These are phyloP conservation scores for Drosophila ochracea DNA, from an alignment of 2,888 invertebrate genomes.

Conservation along the genomic window DNA sequence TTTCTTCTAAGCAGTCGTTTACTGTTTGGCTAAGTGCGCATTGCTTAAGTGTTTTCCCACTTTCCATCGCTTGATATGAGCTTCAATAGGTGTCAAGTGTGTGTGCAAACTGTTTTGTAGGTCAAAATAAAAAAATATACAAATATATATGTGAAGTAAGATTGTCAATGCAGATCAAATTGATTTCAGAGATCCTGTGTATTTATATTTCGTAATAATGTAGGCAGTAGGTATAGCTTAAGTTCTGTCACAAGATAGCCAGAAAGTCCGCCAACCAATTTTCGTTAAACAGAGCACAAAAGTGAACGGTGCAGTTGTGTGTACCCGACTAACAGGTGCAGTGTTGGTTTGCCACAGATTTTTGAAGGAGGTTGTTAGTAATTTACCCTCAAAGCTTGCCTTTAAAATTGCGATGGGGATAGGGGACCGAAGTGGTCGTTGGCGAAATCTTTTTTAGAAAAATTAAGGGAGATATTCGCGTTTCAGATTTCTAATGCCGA, in stretches of 20 bases:
- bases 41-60: constrained; percentile 18
- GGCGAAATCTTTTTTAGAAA: no score
- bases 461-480: no score
- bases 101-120: not conserved
- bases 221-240: not conserved
- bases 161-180: not conserved
- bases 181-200: not conserved
- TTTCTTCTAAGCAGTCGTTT: constrained; percentile 13
- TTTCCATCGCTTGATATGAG: not conserved
- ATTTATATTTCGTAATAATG: not conserved
- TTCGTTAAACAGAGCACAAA: not conserved
- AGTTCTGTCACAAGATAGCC: no score
- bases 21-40: constrained; percentile 23
- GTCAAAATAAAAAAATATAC: not conserved
- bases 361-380: not conserved
- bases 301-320: not conserved
- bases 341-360: no score
- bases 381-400: not conserved
- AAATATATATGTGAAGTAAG: not conserved
- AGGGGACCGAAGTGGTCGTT: not conserved
- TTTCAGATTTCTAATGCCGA: no score
- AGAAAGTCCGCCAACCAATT: no score
- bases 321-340: no score
- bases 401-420: not conserved
- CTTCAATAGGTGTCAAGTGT: not conserved